phyloP scores from a whole-genome alignment of 2,797 vertebrate species.

The Xerus rutilus region DNA sequence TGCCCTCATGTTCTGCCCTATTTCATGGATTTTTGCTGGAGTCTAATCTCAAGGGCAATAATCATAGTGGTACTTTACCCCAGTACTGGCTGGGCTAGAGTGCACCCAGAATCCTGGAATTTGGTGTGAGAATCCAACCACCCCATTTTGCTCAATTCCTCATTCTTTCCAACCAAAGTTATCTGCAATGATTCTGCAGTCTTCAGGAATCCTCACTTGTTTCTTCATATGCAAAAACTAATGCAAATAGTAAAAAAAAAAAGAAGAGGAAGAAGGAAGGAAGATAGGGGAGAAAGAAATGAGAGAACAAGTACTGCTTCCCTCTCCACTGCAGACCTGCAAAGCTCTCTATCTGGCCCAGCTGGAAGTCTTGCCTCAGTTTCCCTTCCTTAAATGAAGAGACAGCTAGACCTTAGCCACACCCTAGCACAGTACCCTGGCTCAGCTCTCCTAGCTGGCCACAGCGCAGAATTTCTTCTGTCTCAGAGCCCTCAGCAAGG shows the following conservation, averaged over 20 bases:
- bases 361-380: not conserved
- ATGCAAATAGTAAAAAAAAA: not conserved
- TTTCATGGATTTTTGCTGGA: not conserved
- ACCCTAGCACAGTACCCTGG: not conserved
- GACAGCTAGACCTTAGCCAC: slow-evolving; percentile 13
- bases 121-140: slow-evolving; percentile 27
- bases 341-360: not conserved
- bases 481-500: slow-evolving; percentile 44
- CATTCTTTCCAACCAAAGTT: slow-evolving; percentile 22
- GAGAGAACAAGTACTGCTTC: not conserved
- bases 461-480: slow-evolving; percentile 57
- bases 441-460: slow-evolving; percentile 49
- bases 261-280: rapidly evolving
- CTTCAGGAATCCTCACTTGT: not conserved
- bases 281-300: not conserved
- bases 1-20: not conserved
- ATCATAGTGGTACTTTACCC: not conserved
- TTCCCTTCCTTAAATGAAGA: slow-evolving; percentile 30
- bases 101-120: slow-evolving; percentile 34
- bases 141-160: slow-evolving; percentile 21
- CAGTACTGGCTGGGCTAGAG: no score
- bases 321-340: not conserved
- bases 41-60: not conserved
- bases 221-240: slow-evolving; percentile 5
- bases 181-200: slow-evolving; percentile 33